Conservation (phyloP, 2,797 vertebrate genomes). For the Aeoliscus strigatus region DNA sequence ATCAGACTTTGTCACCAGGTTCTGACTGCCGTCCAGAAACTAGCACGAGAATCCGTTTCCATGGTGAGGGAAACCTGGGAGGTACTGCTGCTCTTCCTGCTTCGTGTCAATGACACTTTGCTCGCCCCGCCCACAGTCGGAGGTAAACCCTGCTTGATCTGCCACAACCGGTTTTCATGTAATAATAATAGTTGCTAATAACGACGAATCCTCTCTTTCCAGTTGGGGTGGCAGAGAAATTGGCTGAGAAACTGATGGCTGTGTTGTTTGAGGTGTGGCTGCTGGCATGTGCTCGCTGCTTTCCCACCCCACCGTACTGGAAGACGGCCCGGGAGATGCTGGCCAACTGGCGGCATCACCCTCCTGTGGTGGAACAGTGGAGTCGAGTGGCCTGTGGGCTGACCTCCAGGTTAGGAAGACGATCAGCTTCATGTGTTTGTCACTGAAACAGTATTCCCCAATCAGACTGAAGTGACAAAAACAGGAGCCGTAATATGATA, state of each 20-base stretch:
- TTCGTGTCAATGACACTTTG: constrained; percentile 92
- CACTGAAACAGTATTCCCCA: not conserved
- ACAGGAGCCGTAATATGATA: not conserved
- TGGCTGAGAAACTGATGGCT: constrained; percentile 90
- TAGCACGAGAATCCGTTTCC: constrained; percentile 83
- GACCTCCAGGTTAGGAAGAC: constrained; percentile 84
- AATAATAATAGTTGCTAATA: constrained; percentile 1
- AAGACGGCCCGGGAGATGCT: constrained; percentile 96
- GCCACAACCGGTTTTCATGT: not conserved
- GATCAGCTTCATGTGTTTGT: not conserved
- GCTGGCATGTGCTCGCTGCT: constrained; percentile 88
- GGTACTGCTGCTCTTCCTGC: constrained; percentile 90
- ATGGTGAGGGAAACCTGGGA: constrained; percentile 98
- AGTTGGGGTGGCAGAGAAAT: constrained; percentile 93
- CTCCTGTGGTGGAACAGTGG: constrained; percentile 97
- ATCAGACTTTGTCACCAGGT: constrained; percentile 92
- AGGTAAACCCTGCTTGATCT: constrained; percentile 68
- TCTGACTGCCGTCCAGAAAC: constrained; percentile 89
- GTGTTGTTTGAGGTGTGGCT: constrained; percentile 97
- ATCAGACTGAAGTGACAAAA: too few species aligned
- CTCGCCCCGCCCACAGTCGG: constrained; percentile 88
- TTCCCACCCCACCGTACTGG: constrained; percentile 95
- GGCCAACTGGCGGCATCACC: constrained; percentile 95
- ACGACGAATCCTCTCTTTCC: not conserved
- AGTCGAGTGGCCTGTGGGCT: constrained; percentile 91